phyloP scores from a whole-genome alignment of 2,113 vertebrate genomes.

The Zosterops borbonicus region DNA sequence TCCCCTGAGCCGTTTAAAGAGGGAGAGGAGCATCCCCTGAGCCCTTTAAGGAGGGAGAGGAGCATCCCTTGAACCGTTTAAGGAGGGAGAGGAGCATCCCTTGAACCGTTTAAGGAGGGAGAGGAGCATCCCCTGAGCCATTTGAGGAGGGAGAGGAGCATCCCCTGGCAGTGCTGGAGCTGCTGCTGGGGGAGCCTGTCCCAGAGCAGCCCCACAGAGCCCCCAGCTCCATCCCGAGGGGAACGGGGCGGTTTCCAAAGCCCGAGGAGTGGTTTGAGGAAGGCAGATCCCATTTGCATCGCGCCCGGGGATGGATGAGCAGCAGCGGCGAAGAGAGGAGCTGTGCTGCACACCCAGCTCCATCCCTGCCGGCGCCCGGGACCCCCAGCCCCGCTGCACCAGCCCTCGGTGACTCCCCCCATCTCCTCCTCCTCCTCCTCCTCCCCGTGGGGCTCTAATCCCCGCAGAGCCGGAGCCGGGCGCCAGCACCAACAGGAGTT shows the following conservation, averaged over 20 bases:
- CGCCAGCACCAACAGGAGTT: constrained; percentile 20
- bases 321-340: neutral
- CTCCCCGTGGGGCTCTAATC: constrained; percentile 56
- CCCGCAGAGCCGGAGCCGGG: constrained; percentile 68
- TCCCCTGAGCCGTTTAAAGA: neutral
- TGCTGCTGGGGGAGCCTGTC: neutral
- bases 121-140: neutral
- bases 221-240: fast-evolving
- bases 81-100: too few species aligned
- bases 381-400: too few species aligned
- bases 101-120: too few species aligned
- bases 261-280: fast-evolving
- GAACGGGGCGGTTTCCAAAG: neutral
- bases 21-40: neutral
- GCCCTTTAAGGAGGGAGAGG: too few species aligned
- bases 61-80: too few species aligned
- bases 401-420: neutral
- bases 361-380: neutral
- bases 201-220: fast-evolving
- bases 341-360: fast-evolving
- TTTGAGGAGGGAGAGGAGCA: too few species aligned
- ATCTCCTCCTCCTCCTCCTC: constrained; percentile 47
- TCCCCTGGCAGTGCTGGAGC: too few species aligned
- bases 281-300: fast-evolving
- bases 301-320: fast-evolving